Evolutionary conservation across 2,113 vertebrate genomes (phyloP), one percentile per base, ranked within the genome.

Genomic region (Paedocypris sp.): DNA sequence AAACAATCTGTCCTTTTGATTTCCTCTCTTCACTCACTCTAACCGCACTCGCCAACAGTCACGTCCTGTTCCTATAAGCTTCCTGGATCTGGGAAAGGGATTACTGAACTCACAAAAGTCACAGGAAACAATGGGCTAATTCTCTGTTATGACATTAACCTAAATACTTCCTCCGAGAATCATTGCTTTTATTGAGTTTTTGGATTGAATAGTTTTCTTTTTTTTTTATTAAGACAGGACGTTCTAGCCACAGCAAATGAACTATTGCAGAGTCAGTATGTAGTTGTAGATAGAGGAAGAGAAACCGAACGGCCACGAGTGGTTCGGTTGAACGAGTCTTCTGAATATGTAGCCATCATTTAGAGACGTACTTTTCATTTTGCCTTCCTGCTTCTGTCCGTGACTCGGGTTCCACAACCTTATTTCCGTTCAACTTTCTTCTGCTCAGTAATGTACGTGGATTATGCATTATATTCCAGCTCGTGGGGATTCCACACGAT

Each of bases 41-140:
- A 43, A 36, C 41, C 28, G 36, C 13, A 15, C 19, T 16, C 29
- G 18, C 29, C 18, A 6, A 7, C 32, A 31, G 33, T 43, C 36
- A 16, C 31, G 25, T 31, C 13, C 25, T 46, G 25, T 23, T 41
- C 35, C 28, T 22, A 28, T 33, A 70, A 70, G 68, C 48, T 52
- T 42, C 39, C 62, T 6, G 35, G 59, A 43, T 62, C 68, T 68
- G 74, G 48, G 64, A 46, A 11, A 33, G 60, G 35, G 28, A 70
- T 57, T 26, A 51, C 43, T n/a, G n/a, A n/a, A n/a, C n/a, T 53
- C 56, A 46, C 57, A 67, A 68, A 72, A 73, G 50, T 48, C 42
- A 64, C 60, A 23, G 51, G 29, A 58, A 62, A 66, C 60, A 63
- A 62, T 25, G 11, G 25, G 12, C 33, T 46, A 49, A 61, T 62